Evolutionary conservation across 2,888 invertebrate genomes (phyloP), one percentile per base, ranked within the genome.

Genomic region (Byasa hedistus): DNA sequence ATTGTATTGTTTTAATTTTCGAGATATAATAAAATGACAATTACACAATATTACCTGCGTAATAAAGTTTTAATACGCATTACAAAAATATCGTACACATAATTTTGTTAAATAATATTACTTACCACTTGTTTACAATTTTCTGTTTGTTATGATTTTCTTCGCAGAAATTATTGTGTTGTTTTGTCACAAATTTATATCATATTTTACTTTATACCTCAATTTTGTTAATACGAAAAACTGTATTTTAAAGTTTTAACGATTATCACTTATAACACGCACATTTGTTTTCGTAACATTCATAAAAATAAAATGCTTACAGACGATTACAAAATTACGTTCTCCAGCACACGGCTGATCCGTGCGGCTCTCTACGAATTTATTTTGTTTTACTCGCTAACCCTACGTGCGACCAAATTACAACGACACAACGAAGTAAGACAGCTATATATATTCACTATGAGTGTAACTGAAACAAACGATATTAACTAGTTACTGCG

Each of bases 321-420:
- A 81, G 80, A 79, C 82, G 80, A 82, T 71, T 83, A 80, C 80
- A 80, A 80, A 81, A 77, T 73, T 78, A 84, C 83, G 83, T 80
- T 69, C 57, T 74, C 79, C 74, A 76, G 78, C 80, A 80, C 83
- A 81, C 85, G 81, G 79, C 80, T 78, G 79, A 74, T 79, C 80
- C 77, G 78, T 74, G 78, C 79, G 79, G 78, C 84, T 77, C 78
- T 77, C 71, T 61, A 70, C 72, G 73, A 73, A 79, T 77, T 78
- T 82, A 81, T 79, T 79, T 81, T 80, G 79, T 75, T 73, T 70
- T 68, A 70, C 64, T 68, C 39, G 39, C 15, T 52, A 36, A 51
- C 57, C 22, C 23, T 60, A 44, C 27, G 27, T 36, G 22, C 54
- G 27, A 24, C 23, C 32, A 54, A 52, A 22, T 58, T 7, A 36